These are phyloP conservation scores for Austrolebias charrua DNA, from an alignment of 2,797 vertebrate genomes.

Conservation along the genomic window DNA sequence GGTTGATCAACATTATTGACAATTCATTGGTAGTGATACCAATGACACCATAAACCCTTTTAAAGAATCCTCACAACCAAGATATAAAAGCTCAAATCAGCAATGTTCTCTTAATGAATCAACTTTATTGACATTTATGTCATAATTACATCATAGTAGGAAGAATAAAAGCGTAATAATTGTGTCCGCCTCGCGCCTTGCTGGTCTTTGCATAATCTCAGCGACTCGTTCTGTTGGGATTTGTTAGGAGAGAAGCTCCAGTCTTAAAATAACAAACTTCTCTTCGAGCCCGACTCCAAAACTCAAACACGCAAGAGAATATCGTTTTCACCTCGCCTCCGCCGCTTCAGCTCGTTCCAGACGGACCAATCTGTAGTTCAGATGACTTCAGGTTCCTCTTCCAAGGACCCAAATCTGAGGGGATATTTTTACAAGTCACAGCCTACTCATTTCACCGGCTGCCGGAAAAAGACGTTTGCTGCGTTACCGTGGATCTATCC, in stretches of 20 bases:
- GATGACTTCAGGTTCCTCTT: slow-evolving; percentile 47
- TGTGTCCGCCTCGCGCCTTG: background rate
- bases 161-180: background rate
- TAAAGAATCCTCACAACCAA: too few relatives aligned
- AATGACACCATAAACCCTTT: too few relatives aligned
- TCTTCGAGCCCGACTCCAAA: slow-evolving; percentile 24
- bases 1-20: too few relatives aligned
- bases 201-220: background rate
- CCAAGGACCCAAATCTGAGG: slow-evolving; percentile 39
- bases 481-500: slow-evolving; percentile 50
- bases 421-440: slow-evolving; percentile 57
- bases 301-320: slow-evolving; percentile 24
- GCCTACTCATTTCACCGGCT: slow-evolving; percentile 50
- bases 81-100: too few relatives aligned
- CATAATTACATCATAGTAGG: background rate
- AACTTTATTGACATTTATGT: background rate
- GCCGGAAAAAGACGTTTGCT: slow-evolving; percentile 39
- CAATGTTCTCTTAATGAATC: too few relatives aligned
- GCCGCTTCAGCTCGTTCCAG: slow-evolving; percentile 47
- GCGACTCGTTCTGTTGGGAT: slow-evolving; percentile 12
- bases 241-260: slow-evolving; percentile 6
- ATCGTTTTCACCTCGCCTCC: slow-evolving; percentile 28
- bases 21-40: too few relatives aligned
- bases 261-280: slow-evolving; percentile 30
- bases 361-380: slow-evolving; percentile 50